phyloP scores from a whole-genome alignment of 2,113 vertebrate species.

The Sturnus vulgaris region DNA sequence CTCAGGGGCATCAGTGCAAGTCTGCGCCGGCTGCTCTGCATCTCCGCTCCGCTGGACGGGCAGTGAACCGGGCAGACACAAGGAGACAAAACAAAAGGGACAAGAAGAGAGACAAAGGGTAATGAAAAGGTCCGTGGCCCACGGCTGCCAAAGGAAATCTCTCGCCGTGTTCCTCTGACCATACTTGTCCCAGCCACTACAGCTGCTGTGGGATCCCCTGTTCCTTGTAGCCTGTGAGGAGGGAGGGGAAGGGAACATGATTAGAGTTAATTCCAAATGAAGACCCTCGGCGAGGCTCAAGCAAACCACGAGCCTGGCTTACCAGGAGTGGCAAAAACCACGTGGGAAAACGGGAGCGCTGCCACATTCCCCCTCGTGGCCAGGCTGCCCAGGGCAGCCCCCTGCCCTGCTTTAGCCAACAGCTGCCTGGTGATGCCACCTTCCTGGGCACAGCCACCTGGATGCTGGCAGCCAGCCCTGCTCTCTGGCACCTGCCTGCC shows the following conservation, averaged over 20 bases:
- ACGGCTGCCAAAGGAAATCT: constrained; percentile 26
- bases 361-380: rapidly evolving
- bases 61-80: neutral
- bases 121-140: constrained; percentile 43
- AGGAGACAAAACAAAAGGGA: constrained; percentile 31
- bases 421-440: neutral
- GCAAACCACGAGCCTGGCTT: neutral
- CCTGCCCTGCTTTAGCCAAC: neutral
- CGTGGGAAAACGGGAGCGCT: rapidly evolving
- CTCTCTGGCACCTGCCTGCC: neutral
- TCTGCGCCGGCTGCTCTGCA: constrained; percentile 56
- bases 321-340: neutral
- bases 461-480: neutral
- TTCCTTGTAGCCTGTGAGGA: constrained; percentile 84
- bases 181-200: constrained; percentile 69
- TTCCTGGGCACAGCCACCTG: rapidly evolving
- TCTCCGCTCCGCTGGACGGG: constrained; percentile 54
- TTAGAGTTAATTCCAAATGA: neutral
- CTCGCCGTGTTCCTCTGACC: constrained; percentile 31
- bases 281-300: neutral
- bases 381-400: neutral
- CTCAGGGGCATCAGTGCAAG: constrained; percentile 45
- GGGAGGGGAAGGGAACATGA: constrained; percentile 37
- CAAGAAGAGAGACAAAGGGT: constrained; percentile 60
- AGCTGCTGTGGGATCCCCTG: constrained; percentile 88